Evolutionary conservation across 2,888 invertebrate genomes (phyloP).

Genomic region (Petrolisthes manimaculis): DNA sequence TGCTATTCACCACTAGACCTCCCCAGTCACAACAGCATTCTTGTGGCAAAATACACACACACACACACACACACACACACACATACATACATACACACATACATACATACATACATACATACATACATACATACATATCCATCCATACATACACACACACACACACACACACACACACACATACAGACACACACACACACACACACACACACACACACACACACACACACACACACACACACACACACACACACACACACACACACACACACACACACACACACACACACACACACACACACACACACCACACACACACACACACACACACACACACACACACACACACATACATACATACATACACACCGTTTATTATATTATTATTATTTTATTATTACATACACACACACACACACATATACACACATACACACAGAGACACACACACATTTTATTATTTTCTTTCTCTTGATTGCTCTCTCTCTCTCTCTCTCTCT

Average conservation of each 20-base stretch:
- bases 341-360: not conserved
- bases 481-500: not conserved
- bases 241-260: too few species aligned
- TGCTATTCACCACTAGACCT: not conserved
- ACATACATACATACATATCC: not conserved
- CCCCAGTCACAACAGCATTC: not conserved
- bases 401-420: too few species aligned
- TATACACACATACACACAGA: too few species aligned
- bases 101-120: not conserved
- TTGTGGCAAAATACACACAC: not conserved
- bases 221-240: too few species aligned
- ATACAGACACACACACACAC: not conserved
- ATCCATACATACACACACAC: not conserved
- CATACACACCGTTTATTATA: not conserved
- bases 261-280: not conserved
- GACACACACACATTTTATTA: not conserved
- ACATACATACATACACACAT: not conserved
- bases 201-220: not conserved
- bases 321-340: not conserved
- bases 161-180: not conserved
- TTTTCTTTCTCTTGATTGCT: not conserved
- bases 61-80: not conserved
- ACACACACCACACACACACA: not conserved
- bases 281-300: not conserved
- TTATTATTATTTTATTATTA: too few species aligned